Evolutionary conservation across 2,888 invertebrate genomes (phyloP), one percentile per base, ranked within the genome.

Genomic region (Sthenelais limicola): DNA sequence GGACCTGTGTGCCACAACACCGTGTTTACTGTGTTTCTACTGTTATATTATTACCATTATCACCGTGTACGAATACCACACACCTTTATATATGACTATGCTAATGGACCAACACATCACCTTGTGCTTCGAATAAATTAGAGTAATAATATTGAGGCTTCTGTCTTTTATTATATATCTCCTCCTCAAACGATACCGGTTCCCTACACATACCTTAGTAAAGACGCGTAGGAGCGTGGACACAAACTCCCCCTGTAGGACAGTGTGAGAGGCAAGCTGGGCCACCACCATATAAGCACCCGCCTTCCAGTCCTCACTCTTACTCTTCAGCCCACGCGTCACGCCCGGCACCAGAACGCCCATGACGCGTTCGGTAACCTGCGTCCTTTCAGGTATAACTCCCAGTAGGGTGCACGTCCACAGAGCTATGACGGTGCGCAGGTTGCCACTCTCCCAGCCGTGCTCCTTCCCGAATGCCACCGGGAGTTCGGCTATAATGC

Each of bases 341-440:
- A 96, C 82, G 0, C 92, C 90, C 0, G 94, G 93, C 32, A 96
- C 83, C 32, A 96, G 88, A 21, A 91, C 90, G 58, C 91, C 90
- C 1, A 96, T 86, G 71, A 94, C 91, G 86, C 84, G 93, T 93
- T 67, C 91, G 0, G 79, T 79, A 28, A 83, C 74, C 4, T 68
- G 71, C 54, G 4, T 80, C 48, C 4, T 78, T 48, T 43, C 81
- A 77, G 48, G 84, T 71, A 94, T 89, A 38, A 92, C 91, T 3
- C 94, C 94, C 43, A 94, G 90, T 0, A 93, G 89, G 0, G 93
- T 91, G 18, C 93, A 92, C 68, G 93, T 92, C 84, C 93, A 95
- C 87, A 96, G 96, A 9, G 93, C 93, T 82, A 93, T 92, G 1
- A 94, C 90, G 0, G 93, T 92, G 69, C 92, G 92, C 12, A 94